Conservation (phyloP, 2,888 invertebrate genomes). For the Eupithecia subfuscata region DNA sequence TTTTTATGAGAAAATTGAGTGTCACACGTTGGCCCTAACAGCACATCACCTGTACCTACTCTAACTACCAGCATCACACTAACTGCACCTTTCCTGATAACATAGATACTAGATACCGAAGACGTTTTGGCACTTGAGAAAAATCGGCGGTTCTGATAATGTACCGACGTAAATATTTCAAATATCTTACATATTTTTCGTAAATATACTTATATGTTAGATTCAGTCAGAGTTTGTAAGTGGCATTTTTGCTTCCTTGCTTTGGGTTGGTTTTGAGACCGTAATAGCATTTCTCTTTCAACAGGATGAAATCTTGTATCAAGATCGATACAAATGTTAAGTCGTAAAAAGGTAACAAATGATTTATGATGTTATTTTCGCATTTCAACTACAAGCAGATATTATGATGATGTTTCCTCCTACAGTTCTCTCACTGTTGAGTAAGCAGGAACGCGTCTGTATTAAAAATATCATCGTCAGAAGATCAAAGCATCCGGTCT, state of each 20-base stretch:
- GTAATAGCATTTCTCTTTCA: background rate
- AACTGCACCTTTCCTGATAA: constrained; percentile 51
- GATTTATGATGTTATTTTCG: background rate
- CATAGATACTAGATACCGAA: constrained; percentile 44
- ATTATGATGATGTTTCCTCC: background rate
- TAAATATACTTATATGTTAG: background rate
- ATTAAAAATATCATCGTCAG: background rate
- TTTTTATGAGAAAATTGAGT: constrained; percentile 40
- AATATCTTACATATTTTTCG: background rate
- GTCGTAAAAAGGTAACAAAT: background rate
- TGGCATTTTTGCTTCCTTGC: background rate
- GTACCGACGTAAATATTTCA: constrained; percentile 12
- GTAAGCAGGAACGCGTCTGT: background rate
- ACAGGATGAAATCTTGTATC: background rate
- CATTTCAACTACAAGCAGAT: background rate
- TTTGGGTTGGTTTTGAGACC: too few species aligned
- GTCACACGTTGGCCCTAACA: constrained; percentile 11
- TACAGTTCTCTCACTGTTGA: background rate
- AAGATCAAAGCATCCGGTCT: background rate
- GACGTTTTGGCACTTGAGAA: constrained; percentile 40
- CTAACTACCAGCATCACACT: constrained; percentile 57
- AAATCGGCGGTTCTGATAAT: constrained; percentile 38
- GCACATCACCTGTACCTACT: constrained; percentile 38
- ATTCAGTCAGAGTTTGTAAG: background rate
- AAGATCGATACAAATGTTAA: background rate